Percentiles rank a stretch among this genome's conserved stretches.
These are phyloP conservation scores for Seriola rivoliana DNA, from an alignment of 2,113 vertebrate genomes.

Conservation along the genomic window DNA sequence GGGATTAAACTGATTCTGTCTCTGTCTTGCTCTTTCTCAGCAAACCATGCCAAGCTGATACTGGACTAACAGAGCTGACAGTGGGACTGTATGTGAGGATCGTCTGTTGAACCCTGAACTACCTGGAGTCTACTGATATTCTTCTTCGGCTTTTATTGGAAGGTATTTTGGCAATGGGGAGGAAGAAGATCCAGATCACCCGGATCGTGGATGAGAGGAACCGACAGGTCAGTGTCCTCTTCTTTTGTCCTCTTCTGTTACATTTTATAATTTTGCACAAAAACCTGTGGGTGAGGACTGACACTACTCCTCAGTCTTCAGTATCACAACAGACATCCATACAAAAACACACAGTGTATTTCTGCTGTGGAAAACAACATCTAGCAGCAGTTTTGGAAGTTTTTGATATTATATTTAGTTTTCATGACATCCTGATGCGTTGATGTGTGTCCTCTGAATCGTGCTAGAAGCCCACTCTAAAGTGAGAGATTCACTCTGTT, in stretches of 20 bases:
- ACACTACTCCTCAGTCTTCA: background rate
- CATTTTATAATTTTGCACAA: background rate
- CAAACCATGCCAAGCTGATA: conserved; percentile 64
- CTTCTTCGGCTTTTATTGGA: conserved; percentile 80
- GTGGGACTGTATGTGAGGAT: conserved; percentile 85
- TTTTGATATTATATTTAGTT: background rate
- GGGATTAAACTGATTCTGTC: background rate
- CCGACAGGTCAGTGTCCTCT: conserved; percentile 89
- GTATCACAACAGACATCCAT: background rate
- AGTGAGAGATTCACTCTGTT: background rate
- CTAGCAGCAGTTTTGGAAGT: background rate
- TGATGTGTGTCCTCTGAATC: conserved; percentile 1
- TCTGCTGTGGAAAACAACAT: background rate
- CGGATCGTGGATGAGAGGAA: conserved; percentile 97
- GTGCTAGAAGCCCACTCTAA: background rate
- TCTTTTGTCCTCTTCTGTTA: background rate
- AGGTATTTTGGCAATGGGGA: conserved; percentile 90
- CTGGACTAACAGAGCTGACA: conserved; percentile 70
- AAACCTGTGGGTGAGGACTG: background rate
- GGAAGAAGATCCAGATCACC: conserved; percentile 99
- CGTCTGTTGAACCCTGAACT: conserved; percentile 66
- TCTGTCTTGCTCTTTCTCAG: conserved; percentile 57
- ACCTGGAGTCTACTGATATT: conserved; percentile 79
- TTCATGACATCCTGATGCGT: background rate
- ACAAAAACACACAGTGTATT: background rate